Conservation (phyloP, 2,113 vertebrate species). For the Puntigrus tetrazona region DNA sequence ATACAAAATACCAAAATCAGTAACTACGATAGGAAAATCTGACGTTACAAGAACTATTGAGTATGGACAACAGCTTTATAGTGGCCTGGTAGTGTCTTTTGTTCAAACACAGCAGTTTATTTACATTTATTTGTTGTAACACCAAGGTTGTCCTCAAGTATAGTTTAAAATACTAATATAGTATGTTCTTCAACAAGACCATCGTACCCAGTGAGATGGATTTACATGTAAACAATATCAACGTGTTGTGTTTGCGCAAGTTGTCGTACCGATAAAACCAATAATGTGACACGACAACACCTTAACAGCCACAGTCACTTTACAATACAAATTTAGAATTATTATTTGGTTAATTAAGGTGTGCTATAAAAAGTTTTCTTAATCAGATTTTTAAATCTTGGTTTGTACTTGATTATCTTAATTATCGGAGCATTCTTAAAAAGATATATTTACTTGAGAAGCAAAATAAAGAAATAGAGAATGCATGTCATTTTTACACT, state of each 20-base stretch:
- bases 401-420: neutral
- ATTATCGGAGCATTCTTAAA: neutral
- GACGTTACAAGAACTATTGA: conserved; percentile 34
- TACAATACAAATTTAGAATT: conserved; percentile 43
- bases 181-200: conserved; percentile 34
- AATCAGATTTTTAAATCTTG: neutral
- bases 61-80: conserved; percentile 3
- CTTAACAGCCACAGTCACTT: conserved; percentile 28
- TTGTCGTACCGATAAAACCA: conserved; percentile 6
- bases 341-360: conserved; percentile 9
- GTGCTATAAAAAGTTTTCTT: neutral
- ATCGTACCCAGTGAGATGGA: neutral
- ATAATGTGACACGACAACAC: conserved; percentile 38
- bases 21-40: conserved; percentile 58
- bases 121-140: neutral
- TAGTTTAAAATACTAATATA: conserved; percentile 37
- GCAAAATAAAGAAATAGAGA: neutral
- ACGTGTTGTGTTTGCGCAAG: conserved; percentile 22
- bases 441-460: neutral
- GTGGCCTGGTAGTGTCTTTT: neutral
- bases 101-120: conserved; percentile 2
- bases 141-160: neutral
- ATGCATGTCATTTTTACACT: neutral
- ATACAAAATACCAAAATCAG: conserved; percentile 65
- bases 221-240: conserved; percentile 47